Percentiles rank a stretch among this genome's conserved stretches.
Conservation (phyloP, 2,797 vertebrate genomes). For the Arrhamphus sclerolepis region DNA sequence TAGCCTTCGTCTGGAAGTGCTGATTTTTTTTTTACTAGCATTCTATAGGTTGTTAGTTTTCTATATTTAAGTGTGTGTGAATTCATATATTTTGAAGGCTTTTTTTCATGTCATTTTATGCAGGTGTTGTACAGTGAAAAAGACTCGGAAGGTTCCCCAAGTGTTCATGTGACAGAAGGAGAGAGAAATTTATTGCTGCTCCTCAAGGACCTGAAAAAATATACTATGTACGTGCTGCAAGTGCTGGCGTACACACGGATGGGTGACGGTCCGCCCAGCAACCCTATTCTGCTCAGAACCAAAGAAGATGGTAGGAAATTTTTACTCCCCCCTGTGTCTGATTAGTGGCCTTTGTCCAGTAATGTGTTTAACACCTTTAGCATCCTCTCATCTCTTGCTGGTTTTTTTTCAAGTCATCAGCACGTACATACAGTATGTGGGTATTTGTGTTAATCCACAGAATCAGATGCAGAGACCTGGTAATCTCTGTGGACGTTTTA, state of each 20-base stretch:
- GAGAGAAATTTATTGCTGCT: constrained; percentile 84
- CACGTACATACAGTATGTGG: neutral
- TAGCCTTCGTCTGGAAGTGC: too few relatives aligned
- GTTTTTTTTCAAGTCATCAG: constrained; percentile 27
- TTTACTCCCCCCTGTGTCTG: neutral
- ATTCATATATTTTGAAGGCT: neutral
- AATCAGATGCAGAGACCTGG: constrained; percentile 5
- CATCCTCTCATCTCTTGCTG: constrained; percentile 7
- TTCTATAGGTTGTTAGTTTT: too few relatives aligned
- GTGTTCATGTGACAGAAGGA: constrained; percentile 82
- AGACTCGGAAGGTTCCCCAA: constrained; percentile 76
- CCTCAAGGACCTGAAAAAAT: constrained; percentile 85
- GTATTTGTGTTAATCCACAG: constrained; percentile 7
- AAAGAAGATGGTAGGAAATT: constrained; percentile 89
- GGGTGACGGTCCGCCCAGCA: constrained; percentile 88
- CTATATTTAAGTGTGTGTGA: too few relatives aligned
- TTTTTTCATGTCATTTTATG: constrained; percentile 12
- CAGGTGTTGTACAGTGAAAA: constrained; percentile 87
- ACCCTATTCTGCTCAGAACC: constrained; percentile 81
- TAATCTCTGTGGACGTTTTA: constrained; percentile 24
- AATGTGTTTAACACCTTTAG: constrained; percentile 18
- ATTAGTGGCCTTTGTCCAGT: constrained; percentile 34
- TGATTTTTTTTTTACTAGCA: too few relatives aligned
- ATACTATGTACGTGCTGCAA: constrained; percentile 87
- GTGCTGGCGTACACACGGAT: constrained; percentile 89